Evolutionary conservation across 2,888 invertebrate species (phyloP).

Genomic region (Caenorhabditis sp.): DNA sequence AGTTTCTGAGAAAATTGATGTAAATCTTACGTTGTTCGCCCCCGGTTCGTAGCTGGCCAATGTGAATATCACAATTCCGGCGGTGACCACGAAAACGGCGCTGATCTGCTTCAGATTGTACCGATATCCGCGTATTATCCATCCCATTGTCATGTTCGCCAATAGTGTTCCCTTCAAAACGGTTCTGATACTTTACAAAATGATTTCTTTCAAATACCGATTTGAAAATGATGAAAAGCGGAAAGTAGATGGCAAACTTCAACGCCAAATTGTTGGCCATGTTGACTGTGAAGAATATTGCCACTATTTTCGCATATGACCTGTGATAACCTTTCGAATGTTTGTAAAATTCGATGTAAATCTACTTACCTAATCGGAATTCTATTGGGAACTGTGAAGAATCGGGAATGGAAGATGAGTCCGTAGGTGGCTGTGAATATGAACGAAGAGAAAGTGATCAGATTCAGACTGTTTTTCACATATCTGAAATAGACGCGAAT

Average conservation of each 20-base stretch:
- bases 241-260: constrained; percentile 96
- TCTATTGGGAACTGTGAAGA: constrained; percentile 62
- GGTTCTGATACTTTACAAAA: not conserved
- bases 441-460: constrained; percentile 71
- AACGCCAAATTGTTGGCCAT: constrained; percentile 92
- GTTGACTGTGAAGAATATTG: constrained; percentile 91
- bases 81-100: constrained; percentile 83
- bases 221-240: constrained; percentile 97
- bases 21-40: constrained; percentile 9
- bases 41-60: constrained; percentile 81
- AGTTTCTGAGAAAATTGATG: constrained; percentile 82
- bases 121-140: constrained; percentile 88
- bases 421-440: constrained; percentile 67
- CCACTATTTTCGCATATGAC: constrained; percentile 83
- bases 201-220: constrained; percentile 83
- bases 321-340: constrained; percentile 41
- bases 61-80: constrained; percentile 93
- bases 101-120: constrained; percentile 86
- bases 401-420: constrained; percentile 63
- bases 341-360: not conserved
- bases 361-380: constrained; percentile 52
- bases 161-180: constrained; percentile 90
- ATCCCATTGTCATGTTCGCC: constrained; percentile 96
- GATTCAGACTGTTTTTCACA: no score
- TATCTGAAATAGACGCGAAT: no score